Conservation (phyloP, 2,797 vertebrate genomes). For the Artibeus jamaicensis region DNA sequence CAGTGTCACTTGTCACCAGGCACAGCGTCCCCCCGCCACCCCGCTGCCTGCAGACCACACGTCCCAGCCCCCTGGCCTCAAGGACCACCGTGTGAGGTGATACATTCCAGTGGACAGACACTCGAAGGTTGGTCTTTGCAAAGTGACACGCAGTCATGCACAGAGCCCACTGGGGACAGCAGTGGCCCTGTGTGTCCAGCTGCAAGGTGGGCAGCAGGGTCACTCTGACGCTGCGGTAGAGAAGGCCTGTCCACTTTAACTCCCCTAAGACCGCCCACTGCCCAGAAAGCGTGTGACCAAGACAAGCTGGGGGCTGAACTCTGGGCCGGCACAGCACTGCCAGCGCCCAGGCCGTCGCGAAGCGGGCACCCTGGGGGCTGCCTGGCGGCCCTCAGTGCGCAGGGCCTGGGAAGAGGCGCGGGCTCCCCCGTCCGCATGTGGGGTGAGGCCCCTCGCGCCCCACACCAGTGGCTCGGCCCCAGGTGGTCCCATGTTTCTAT, state of each 20-base stretch:
- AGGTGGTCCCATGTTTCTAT: background rate
- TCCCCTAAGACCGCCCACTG: background rate
- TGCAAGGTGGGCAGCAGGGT: too few species aligned
- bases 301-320: accelerated
- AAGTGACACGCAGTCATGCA: background rate
- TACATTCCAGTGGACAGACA: background rate
- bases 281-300: background rate
- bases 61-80: accelerated
- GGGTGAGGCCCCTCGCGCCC: accelerated
- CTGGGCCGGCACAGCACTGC: accelerated
- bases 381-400: background rate
- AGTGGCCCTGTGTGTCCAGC: background rate
- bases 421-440: accelerated
- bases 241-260: background rate
- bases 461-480: background rate
- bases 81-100: accelerated
- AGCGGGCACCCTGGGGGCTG: too few species aligned
- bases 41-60: accelerated
- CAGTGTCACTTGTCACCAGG: background rate
- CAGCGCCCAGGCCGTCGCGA: too few species aligned
- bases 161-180: background rate
- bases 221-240: background rate
- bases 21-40: background rate
- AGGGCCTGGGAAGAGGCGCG: background rate
- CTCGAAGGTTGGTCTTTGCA: too few species aligned